Conservation (phyloP, 2,888 invertebrate genomes). For the Craniophora ligustri region DNA sequence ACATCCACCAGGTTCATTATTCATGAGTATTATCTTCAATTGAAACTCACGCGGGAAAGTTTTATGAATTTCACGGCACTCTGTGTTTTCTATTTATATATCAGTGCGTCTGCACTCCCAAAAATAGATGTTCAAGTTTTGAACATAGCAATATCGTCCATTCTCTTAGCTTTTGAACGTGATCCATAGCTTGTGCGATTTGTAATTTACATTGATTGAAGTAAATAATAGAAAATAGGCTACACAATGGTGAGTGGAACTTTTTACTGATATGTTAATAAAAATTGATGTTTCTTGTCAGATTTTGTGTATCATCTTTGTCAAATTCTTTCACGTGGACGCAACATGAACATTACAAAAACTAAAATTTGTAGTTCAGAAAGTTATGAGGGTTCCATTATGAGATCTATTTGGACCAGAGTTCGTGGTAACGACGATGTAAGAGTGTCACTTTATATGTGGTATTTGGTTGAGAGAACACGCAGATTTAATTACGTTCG, state of each 20-base stretch:
- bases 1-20: constrained; percentile 34
- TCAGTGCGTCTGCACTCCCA: constrained; percentile 74
- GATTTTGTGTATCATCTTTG: constrained; percentile 12
- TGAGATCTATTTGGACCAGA: constrained; percentile 77
- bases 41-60: constrained; percentile 72
- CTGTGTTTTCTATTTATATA: constrained; percentile 78
- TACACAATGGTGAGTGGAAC: constrained; percentile 61
- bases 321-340: constrained; percentile 22
- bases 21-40: constrained; percentile 49
- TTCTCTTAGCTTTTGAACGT: constrained; percentile 51
- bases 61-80: constrained; percentile 65
- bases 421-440: constrained; percentile 60
- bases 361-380: constrained; percentile 31
- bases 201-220: constrained; percentile 24
- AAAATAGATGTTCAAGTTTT: constrained; percentile 80
- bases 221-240: constrained; percentile 10
- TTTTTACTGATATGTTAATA: constrained; percentile 35
- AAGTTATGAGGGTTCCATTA: constrained; percentile 43
- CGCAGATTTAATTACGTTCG: neutral
- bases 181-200: constrained; percentile 40
- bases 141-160: constrained; percentile 62
- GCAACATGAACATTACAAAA: constrained; percentile 3
- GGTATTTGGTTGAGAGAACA: neutral
- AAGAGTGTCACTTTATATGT: constrained; percentile 36
- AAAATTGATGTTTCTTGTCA: constrained; percentile 24